These are phyloP conservation scores for Platycheirus rosarum DNA, from an alignment of 2,888 invertebrate species.

Conservation along the genomic window DNA sequence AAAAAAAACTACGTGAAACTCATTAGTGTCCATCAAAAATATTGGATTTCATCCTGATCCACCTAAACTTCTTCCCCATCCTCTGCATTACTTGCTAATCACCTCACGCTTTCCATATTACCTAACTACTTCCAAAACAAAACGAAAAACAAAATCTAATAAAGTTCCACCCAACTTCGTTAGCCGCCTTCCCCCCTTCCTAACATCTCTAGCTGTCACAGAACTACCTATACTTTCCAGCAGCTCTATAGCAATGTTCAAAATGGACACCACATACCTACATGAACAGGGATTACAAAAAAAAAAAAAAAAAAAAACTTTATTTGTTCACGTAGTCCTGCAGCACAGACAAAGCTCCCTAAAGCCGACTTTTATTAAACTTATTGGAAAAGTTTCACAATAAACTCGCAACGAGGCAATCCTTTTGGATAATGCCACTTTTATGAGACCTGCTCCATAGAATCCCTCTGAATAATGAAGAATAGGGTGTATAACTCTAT, in stretches of 20 bases:
- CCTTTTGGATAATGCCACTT: slow-evolving; percentile 73
- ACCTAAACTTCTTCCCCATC: too few species aligned
- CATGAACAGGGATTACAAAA: slow-evolving; percentile 21
- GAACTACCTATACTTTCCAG: background rate
- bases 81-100: background rate
- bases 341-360: slow-evolving; percentile 58
- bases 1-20: too few species aligned
- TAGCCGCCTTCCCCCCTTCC: slow-evolving; percentile 37
- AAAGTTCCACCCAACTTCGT: slow-evolving; percentile 54
- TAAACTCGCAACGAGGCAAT: slow-evolving; percentile 74
- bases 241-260: slow-evolving; percentile 16
- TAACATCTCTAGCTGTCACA: slow-evolving; percentile 32
- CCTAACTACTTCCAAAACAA: background rate
- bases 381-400: slow-evolving; percentile 74
- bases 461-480: slow-evolving; percentile 64
- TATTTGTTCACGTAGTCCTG: slow-evolving; percentile 68
- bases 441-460: slow-evolving; percentile 64
- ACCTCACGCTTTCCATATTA: slow-evolving; percentile 43
- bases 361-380: slow-evolving; percentile 74
- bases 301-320: slow-evolving; percentile 47
- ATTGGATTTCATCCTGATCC: too few species aligned
- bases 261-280: slow-evolving; percentile 66
- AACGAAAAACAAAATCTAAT: slow-evolving; percentile 43
- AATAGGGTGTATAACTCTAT: slow-evolving; percentile 31
- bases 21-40: too few species aligned